Percentiles rank a stretch among this genome's conserved stretches.
phyloP scores from a whole-genome alignment of 2,113 vertebrate genomes.

The Ahaetulla prasina region DNA sequence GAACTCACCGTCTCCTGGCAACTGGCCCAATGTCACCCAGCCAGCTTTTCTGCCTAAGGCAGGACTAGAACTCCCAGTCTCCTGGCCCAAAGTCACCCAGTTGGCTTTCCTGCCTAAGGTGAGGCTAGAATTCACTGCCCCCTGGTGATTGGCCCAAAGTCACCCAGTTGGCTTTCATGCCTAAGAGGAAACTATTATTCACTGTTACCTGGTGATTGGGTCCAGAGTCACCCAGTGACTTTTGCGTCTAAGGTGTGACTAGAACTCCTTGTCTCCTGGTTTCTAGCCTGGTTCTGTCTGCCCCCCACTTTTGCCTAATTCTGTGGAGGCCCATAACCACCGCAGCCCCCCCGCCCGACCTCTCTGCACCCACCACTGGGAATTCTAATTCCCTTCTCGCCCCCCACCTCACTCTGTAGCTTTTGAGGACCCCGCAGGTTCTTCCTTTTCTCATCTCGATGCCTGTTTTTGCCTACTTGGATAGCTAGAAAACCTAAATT shows the following conservation, averaged over 20 bases:
- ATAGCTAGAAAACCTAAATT: neutral
- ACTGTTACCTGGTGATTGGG: too few species aligned
- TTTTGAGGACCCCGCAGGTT: neutral
- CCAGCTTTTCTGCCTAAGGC: rapidly evolving
- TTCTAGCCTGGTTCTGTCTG: neutral
- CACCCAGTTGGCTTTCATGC: too few species aligned
- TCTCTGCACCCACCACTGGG: neutral
- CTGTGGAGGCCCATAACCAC: neutral
- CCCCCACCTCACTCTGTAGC: neutral
- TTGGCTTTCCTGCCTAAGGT: rapidly evolving
- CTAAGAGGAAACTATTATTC: too few species aligned
- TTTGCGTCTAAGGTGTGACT: rapidly evolving
- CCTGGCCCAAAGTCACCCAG: too few species aligned
- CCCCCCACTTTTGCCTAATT: neutral
- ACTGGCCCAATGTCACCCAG: too few species aligned
- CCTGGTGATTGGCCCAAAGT: too few species aligned
- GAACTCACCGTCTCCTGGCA: too few species aligned
- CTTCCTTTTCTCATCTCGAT: too few species aligned
- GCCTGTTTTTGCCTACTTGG: neutral
- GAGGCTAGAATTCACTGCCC: too few species aligned
- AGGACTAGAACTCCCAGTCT: too few species aligned
- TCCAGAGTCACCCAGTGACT: too few species aligned
- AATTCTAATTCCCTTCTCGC: neutral
- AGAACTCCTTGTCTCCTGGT: neutral
- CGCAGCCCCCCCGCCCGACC: neutral